Percentiles rank a stretch among this genome's conserved stretches.
phyloP scores from a whole-genome alignment of 2,797 vertebrate species.

The Aphelocoma californica region DNA sequence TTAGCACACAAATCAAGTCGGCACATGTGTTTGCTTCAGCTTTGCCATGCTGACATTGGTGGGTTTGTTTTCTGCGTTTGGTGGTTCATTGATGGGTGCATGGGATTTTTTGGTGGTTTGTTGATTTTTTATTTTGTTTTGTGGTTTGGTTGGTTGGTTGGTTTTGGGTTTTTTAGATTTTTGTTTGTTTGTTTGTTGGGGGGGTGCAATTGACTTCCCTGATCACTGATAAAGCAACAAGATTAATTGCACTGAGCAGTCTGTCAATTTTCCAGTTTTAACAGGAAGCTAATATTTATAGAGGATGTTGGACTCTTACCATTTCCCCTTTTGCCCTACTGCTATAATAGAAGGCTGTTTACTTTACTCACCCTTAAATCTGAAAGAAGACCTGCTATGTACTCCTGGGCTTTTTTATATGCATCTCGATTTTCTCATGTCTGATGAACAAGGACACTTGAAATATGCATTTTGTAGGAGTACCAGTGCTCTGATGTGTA shows the following conservation, averaged over 20 bases:
- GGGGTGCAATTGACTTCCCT: neutral
- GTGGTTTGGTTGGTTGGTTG: neutral
- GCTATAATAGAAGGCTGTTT: neutral
- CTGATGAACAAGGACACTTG: neutral
- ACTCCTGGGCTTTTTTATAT: neutral
- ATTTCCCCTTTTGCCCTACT: neutral
- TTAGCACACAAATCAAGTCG: neutral
- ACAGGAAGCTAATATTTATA: neutral
- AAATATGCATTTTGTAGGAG: neutral
- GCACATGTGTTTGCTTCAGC: neutral
- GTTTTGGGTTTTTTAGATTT: no score
- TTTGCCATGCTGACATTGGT: neutral
- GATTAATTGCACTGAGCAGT: neutral
- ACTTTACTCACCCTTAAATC: neutral
- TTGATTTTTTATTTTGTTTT: neutral
- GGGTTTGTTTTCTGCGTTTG: neutral
- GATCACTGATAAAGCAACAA: neutral
- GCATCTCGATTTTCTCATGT: neutral
- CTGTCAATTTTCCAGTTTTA: neutral
- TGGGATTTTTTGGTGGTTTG: neutral
- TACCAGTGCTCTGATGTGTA: neutral
- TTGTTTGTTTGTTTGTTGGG: neutral
- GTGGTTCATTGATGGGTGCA: no score
- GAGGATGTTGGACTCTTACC: rapidly evolving
- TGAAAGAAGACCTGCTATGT: neutral